These are phyloP conservation scores for Otus scops DNA, from an alignment of 2,797 vertebrate species.

Conservation along the genomic window DNA sequence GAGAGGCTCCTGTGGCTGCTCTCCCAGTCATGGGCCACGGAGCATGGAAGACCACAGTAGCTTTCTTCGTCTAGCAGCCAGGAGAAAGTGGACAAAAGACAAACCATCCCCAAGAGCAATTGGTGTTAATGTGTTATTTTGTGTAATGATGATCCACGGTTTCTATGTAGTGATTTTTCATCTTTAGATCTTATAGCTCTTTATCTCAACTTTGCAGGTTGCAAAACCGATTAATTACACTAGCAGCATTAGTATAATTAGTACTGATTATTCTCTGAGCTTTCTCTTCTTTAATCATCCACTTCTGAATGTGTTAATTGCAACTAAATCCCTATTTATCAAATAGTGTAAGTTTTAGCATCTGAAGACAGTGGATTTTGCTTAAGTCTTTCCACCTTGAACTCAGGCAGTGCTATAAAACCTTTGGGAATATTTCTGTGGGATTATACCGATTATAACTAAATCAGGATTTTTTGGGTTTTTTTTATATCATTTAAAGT, in stretches of 20 bases:
- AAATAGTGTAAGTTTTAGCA: neutral
- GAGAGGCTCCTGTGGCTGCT: rapidly evolving
- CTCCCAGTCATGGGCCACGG: rapidly evolving
- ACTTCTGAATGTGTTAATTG: conserved; percentile 21
- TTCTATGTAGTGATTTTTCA: neutral
- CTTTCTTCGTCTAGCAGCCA: neutral
- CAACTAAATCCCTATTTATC: conserved; percentile 39
- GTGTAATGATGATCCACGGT: neutral
- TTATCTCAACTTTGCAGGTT: conserved; percentile 39
- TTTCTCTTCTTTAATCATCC: conserved; percentile 40
- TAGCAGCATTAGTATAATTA: conserved; percentile 25
- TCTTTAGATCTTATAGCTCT: conserved; percentile 15
- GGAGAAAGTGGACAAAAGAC: neutral
- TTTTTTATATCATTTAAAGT: neutral
- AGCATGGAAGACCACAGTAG: rapidly evolving
- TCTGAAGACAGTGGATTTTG: neutral
- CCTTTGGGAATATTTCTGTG: neutral
- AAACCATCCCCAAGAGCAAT: neutral
- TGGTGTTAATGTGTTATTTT: neutral
- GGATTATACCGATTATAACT: neutral
- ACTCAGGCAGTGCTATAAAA: neutral
- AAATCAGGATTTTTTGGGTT: neutral
- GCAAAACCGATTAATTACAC: conserved; percentile 40
- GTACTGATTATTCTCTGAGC: conserved; percentile 18
- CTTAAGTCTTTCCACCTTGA: neutral